These are phyloP conservation scores for Akabosia matsudoensis DNA, from an alignment of 1,140 invertebrate species.

Conservation along the genomic window DNA sequence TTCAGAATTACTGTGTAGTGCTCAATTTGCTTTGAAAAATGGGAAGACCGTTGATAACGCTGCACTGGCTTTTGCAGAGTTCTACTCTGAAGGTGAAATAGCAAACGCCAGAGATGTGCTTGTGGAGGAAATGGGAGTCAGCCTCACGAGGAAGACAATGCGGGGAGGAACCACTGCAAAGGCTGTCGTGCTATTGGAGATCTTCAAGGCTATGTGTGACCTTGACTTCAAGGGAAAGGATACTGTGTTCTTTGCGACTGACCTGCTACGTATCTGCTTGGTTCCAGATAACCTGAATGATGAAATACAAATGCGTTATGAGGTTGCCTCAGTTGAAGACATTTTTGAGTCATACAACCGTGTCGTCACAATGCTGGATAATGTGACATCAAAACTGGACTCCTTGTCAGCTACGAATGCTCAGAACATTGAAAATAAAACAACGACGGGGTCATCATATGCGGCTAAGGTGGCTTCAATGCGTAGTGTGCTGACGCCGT, in stretches of 20 bases:
- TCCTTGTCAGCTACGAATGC: neutral
- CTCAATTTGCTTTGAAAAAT: neutral
- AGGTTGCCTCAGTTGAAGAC: neutral
- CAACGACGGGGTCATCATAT: neutral
- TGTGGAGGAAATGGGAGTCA: neutral
- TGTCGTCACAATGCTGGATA: neutral
- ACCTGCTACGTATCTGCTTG: neutral
- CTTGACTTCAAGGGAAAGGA: neutral
- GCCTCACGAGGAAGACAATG: neutral
- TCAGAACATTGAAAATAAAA: neutral
- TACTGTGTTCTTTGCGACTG: neutral
- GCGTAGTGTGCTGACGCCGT: neutral
- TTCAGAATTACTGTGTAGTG: neutral
- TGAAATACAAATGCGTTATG: neutral
- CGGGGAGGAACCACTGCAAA: neutral
- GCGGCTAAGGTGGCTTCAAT: neutral
- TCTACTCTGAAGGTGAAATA: neutral
- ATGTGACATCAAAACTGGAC: neutral
- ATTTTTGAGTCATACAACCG: too few relatives aligned
- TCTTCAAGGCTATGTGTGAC: neutral
- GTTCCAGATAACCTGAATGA: neutral
- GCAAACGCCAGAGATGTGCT: neutral
- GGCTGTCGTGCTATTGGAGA: neutral
- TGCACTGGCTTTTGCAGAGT: neutral
- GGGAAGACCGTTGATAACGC: neutral